Evolutionary conservation across 2,888 invertebrate genomes (phyloP).

Genomic region (Zaprionus obscuricornis): DNA sequence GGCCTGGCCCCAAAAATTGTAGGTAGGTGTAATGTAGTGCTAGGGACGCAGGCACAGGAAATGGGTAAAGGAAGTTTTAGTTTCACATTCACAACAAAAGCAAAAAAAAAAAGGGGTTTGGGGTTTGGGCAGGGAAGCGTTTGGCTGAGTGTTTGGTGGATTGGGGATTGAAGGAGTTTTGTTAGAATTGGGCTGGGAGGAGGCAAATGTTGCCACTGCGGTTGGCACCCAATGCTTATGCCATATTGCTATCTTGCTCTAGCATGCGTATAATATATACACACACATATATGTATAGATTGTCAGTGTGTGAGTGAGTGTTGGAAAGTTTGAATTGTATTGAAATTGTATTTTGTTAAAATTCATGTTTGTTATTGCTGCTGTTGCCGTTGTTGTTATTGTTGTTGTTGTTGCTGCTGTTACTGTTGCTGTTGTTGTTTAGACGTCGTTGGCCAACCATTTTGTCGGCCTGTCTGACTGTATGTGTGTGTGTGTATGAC

Average conservation of each 20-base stretch:
- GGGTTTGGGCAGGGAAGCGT: constrained; percentile 50
- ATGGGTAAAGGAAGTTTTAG: constrained; percentile 81
- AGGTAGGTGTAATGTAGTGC: constrained; percentile 16
- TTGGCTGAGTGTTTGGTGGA: too few species aligned
- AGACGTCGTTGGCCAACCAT: constrained; percentile 75
- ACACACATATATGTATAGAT: constrained; percentile 3
- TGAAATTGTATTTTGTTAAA: constrained; percentile 81
- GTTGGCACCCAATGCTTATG: constrained; percentile 46
- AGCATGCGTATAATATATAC: constrained; percentile 14
- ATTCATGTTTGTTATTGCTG: constrained; percentile 78
- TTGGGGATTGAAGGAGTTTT: too few species aligned
- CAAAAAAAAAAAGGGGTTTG: neutral
- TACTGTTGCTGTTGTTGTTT: constrained; percentile 64
- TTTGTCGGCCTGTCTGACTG: constrained; percentile 68
- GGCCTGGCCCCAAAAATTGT: neutral
- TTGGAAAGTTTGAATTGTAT: constrained; percentile 82
- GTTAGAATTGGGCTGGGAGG: too few species aligned
- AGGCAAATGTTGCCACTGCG: constrained; percentile 68
- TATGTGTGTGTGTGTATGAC: constrained; percentile 20
- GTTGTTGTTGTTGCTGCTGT: constrained; percentile 31
- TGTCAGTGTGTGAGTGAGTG: constrained; percentile 56
- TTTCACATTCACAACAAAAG: constrained; percentile 66
- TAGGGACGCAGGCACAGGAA: constrained; percentile 56
- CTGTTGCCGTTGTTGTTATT: constrained; percentile 26
- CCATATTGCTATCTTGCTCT: constrained; percentile 39